Conservation (phyloP, 2,797 vertebrate genomes). For the Pseudochromis fuscus region DNA sequence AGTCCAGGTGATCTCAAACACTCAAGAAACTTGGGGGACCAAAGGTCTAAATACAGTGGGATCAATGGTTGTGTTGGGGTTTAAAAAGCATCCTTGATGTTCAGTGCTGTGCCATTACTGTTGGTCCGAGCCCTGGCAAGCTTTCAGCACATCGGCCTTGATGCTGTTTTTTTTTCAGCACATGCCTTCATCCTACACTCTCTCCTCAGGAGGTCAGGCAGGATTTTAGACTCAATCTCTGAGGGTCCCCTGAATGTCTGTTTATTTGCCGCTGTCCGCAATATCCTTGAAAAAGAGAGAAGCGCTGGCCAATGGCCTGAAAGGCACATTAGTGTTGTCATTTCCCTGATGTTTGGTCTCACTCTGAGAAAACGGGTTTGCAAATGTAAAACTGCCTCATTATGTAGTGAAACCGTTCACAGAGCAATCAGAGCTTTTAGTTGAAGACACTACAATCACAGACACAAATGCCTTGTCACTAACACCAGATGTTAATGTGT, state of each 20-base stretch:
- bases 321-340: conserved; percentile 48
- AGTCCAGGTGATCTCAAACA: conserved; percentile 59
- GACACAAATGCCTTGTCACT: conserved; percentile 21
- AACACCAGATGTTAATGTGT: conserved; percentile 38
- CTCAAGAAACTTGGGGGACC: conserved; percentile 50
- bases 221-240: conserved; percentile 65
- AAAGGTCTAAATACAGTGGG: conserved; percentile 62
- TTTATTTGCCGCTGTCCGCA: conserved; percentile 52
- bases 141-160: conserved; percentile 45
- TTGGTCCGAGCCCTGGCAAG: conserved; percentile 37
- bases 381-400: conserved; percentile 52
- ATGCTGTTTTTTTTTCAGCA: conserved; percentile 42
- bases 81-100: conserved; percentile 64
- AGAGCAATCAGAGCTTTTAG: conserved; percentile 47
- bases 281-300: conserved; percentile 52
- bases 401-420: conserved; percentile 39
- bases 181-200: conserved; percentile 37
- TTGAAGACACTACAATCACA: conserved; percentile 25
- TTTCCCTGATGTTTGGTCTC: conserved; percentile 46
- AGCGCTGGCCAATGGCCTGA: conserved; percentile 31
- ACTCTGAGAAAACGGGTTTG: conserved; percentile 31
- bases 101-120: conserved; percentile 57
- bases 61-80: conserved; percentile 72
- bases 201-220: conserved; percentile 57
- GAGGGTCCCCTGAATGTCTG: conserved; percentile 43